phyloP scores from a whole-genome alignment of 2,113 vertebrate genomes.

The Pygoscelis antarcticus region DNA sequence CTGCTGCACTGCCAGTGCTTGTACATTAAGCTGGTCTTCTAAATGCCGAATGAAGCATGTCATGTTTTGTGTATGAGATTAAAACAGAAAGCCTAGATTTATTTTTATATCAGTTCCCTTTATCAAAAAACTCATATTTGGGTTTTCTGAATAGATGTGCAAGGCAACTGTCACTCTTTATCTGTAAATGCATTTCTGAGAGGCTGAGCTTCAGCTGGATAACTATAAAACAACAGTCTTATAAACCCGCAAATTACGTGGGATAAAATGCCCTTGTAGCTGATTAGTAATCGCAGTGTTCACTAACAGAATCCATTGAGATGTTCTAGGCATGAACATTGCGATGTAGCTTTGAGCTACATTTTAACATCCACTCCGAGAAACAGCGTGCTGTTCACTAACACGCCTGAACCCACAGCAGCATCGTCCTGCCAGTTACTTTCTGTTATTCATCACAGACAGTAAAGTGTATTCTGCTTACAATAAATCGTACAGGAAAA shows the following conservation, averaged over 20 bases:
- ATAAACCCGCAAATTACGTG: neutral
- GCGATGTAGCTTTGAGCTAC: neutral
- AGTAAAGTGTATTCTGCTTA: neutral
- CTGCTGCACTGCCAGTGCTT: neutral
- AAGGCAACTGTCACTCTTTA: neutral
- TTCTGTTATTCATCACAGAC: neutral
- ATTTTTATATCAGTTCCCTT: neutral
- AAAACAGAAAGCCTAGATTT: conserved; percentile 10
- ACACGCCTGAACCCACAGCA: neutral
- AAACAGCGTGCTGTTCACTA: neutral
- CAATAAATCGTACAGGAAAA: conserved; percentile 15
- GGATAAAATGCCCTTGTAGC: neutral
- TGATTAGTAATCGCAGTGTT: neutral
- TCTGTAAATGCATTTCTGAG: neutral
- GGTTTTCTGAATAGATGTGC: neutral
- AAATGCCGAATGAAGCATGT: neutral
- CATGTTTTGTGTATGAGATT: neutral
- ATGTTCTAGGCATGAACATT: neutral
- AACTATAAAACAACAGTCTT: neutral
- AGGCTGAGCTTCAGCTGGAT: neutral
- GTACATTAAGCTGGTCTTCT: neutral
- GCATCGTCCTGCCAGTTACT: neutral
- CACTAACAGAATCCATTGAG: neutral
- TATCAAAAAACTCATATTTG: neutral
- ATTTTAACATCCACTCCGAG: neutral